Base-by-base conservation (phyloP, 1,140 invertebrate genomes). In the Colletes latitarsis region DNA sequence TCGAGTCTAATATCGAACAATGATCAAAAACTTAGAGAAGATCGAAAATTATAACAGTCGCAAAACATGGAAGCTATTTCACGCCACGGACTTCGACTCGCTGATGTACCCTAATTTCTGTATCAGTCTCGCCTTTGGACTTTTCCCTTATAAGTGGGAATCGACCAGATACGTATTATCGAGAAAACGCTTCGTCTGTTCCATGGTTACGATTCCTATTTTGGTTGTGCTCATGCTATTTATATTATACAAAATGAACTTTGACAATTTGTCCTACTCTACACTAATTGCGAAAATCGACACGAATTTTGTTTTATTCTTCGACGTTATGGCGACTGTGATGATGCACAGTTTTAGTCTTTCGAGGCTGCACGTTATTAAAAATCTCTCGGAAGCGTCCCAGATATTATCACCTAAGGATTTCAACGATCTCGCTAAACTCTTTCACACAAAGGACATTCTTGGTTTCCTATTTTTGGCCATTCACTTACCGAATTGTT, bases 391-490 rank as follows among this genome's bases (percentile, higher is more conserved):
- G 0, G 70, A 78, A 4, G 49, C 86, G 0, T 88, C 91, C 0
- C 58, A 82, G 1, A 83, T 81, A 14, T 21, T 93, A 0, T 85
- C 92, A 0, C 0, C 68, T 0, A 71, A 84, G 17, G 72, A 82
- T 0, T 92, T 89, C 19, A 67, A 77, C 39, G 58, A 69, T 30
- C 67, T 89, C 6, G 82, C 89, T 0, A 89, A 73, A 72, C 68
- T 84, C 4, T 80, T 92, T 12, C 90, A 92, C 4, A 19, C 71
- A 0, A 92, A 92, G 39, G 91, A 93, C 55, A 75, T 91, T 0
- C 0, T 90, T 0, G 87, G 89, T 0, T 90, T 91, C 12, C 1
- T 88, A 0, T 79, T 89, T n/a, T 6, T 93, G 1, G 0, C 87
- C 0, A 10, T 19, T 0, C 82, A 90, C 41, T 0, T 60, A 4